Evolutionary conservation across 2,888 invertebrate species (phyloP), one percentile per base, ranked within the genome.

Genomic region (Agrilus mali): DNA sequence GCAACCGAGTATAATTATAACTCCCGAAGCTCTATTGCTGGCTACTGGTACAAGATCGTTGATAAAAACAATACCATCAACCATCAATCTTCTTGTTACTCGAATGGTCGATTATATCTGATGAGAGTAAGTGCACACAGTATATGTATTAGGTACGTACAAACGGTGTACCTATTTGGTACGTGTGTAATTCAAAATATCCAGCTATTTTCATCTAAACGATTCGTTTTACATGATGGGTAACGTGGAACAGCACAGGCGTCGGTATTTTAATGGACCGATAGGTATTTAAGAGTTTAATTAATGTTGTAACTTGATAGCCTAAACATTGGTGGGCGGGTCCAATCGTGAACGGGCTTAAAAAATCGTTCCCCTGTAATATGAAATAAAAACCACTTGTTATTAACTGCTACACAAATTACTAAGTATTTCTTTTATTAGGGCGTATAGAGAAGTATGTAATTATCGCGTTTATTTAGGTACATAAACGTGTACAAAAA

Each of bases 261-360:
- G 47, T 55, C 49, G 60, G 59, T 55, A 60, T 60, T 58, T 60
- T 60, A 60, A 60, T 60, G 56, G 58, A 57, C 56, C 52, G 55
- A 57, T 57, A 55, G 58, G 58, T 59, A 59, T 60, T 60, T 60
- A 60, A 59, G 60, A 57, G 52, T 58, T 60, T 58, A 60, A 60
- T 60, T 60, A 60, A 60, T 61, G 58, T 60, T 59, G 60, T 60
- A 59, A 57, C 56, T 56, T 52, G 56, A 60, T 57, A 59, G 57
- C 57, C 55, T 56, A 56, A 58, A 58, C 57, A 57, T 55, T 53
- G 50, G 51, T 53, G 50, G 61, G 61, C 60, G 61, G 57, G 55
- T 49, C 53, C 45, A 46, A 41, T 38, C 50, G 52, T 57, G 58
- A 60, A 59, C 56, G 57, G 58, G 53, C 47, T 38, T 41, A 51